These are phyloP conservation scores for Pterocles gutturalis DNA, from an alignment of 2,113 vertebrate species.

Conservation along the genomic window DNA sequence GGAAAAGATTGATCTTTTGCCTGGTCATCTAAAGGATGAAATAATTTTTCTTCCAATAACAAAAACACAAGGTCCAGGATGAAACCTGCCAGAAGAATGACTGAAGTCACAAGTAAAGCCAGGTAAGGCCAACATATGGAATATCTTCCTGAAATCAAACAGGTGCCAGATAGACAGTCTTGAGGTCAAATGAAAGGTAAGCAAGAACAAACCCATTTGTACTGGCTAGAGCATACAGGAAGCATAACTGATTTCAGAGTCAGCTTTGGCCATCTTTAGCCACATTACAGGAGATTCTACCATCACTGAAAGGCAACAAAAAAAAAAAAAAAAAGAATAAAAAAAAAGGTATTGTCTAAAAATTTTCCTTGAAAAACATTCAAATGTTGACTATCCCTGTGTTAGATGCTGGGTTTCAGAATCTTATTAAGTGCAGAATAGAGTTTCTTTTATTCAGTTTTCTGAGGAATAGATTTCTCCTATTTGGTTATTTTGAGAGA, in stretches of 20 bases:
- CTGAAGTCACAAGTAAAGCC: neutral
- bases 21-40: neutral
- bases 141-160: neutral
- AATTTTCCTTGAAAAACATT: neutral
- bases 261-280: neutral
- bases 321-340: neutral
- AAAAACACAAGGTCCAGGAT: neutral
- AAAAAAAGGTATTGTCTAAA: neutral
- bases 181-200: neutral
- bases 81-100: neutral
- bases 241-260: neutral
- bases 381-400: neutral
- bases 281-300: neutral
- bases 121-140: neutral
- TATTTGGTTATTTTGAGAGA: neutral
- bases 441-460: neutral
- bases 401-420: neutral
- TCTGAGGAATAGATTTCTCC: neutral
- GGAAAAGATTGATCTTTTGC: neutral
- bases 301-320: neutral
- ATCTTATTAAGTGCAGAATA: neutral
- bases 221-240: neutral
- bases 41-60: neutral
- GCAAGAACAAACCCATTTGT: neutral
- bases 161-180: neutral